phyloP scores from a whole-genome alignment of 2,113 vertebrate genomes.

The Perca schrenkii region DNA sequence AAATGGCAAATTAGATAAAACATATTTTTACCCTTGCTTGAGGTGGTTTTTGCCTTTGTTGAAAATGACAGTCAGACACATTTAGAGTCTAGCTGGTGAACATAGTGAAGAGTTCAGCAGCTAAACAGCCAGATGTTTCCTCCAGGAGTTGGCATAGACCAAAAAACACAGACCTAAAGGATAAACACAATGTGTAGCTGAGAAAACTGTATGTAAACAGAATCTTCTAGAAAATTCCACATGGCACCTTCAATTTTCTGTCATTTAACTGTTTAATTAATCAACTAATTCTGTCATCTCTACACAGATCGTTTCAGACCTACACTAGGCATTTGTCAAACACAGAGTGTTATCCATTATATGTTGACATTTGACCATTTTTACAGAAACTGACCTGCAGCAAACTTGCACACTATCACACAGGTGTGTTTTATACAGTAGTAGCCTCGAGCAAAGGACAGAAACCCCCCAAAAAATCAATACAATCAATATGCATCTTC shows the following conservation, averaged over 20 bases:
- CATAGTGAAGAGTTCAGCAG: too few species aligned
- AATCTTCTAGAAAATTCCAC: not conserved
- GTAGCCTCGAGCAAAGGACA: constrained; percentile 8
- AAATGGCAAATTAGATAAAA: too few species aligned
- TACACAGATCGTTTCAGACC: constrained; percentile 7
- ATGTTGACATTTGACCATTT: constrained; percentile 12
- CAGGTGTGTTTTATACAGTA: not conserved
- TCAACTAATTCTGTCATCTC: not conserved
- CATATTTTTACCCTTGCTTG: too few species aligned
- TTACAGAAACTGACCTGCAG: constrained; percentile 17
- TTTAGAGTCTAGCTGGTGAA: too few species aligned
- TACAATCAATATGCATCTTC: constrained; percentile 22
- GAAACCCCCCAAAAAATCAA: constrained; percentile 20
- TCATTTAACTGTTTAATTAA: not conserved
- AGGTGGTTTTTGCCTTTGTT: too few species aligned
- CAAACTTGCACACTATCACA: constrained; percentile 24
- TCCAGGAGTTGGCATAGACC: too few species aligned
- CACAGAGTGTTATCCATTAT: not conserved
- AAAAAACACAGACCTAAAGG: not conserved
- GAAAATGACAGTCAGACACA: too few species aligned
- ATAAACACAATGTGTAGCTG: not conserved
- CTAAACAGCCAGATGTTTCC: too few species aligned
- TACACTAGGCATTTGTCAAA: not conserved
- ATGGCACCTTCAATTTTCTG: not conserved
- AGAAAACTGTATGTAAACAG: not conserved